Conservation (phyloP, 2,888 invertebrate genomes). For the Octodonta nipae region DNA sequence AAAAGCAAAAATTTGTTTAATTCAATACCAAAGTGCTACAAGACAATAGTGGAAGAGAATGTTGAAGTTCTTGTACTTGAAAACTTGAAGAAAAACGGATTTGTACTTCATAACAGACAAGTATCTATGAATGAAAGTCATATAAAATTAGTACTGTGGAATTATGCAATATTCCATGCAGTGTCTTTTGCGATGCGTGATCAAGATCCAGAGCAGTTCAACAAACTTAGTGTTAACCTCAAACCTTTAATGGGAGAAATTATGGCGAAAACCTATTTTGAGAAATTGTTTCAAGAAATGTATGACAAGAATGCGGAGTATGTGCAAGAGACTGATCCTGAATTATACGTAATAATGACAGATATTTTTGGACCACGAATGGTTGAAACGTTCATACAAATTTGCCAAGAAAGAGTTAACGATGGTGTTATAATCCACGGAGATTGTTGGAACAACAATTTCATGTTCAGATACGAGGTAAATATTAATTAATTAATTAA, state of each 20-base stretch:
- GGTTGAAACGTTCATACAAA: constrained; percentile 5
- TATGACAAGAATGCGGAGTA: background rate
- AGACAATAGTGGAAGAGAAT: constrained; percentile 7
- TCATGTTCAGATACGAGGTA: constrained; percentile 24
- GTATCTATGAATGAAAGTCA: constrained; percentile 12
- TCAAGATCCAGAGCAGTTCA: constrained; percentile 9
- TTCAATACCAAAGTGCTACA: constrained; percentile 13
- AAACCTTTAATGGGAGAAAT: background rate
- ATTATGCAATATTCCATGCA: constrained; percentile 15
- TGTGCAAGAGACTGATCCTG: background rate
- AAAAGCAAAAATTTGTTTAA: constrained; percentile 6
- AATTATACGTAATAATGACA: constrained; percentile 3
- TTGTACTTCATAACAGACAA: constrained; percentile 10
- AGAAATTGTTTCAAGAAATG: constrained; percentile 3
- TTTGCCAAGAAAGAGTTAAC: constrained; percentile 10
- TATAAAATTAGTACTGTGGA: constrained; percentile 9
- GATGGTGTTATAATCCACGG: constrained; percentile 19
- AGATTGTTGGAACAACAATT: constrained; percentile 26
- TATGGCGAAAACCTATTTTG: background rate
- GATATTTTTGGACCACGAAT: no score
- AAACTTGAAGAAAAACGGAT: constrained; percentile 12
- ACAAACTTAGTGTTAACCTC: constrained; percentile 1
- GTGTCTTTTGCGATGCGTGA: constrained; percentile 14
- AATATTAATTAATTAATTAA: no score
- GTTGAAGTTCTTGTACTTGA: constrained; percentile 12